Percentiles rank a stretch among this genome's conserved stretches.
These are phyloP conservation scores for Brachionus calyciflorus DNA, from an alignment of 1,140 invertebrate species.

Conservation along the genomic window DNA sequence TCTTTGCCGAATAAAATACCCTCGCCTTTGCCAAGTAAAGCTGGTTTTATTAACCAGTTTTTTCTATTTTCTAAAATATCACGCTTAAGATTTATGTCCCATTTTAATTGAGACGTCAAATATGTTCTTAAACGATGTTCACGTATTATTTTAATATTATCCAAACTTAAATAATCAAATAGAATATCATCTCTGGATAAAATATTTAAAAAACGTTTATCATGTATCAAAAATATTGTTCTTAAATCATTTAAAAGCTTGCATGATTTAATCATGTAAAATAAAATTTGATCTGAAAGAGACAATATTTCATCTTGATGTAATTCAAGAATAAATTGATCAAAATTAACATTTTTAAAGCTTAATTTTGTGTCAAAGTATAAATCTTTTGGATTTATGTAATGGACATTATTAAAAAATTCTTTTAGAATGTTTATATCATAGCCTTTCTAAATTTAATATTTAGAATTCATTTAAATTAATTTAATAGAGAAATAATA, in stretches of 20 bases:
- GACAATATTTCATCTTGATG: slow-evolving; percentile 39
- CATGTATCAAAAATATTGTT: slow-evolving; percentile 42
- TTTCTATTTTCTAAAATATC: not conserved
- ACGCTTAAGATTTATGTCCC: not conserved
- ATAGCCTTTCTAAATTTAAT: slow-evolving; percentile 12
- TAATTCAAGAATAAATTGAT: slow-evolving; percentile 45
- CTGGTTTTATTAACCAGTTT: slow-evolving; percentile 23
- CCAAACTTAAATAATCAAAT: not conserved
- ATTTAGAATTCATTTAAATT: not conserved
- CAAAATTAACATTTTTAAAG: not conserved
- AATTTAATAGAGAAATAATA: too few relatives aligned
- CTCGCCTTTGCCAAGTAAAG: slow-evolving; percentile 29
- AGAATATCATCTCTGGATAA: slow-evolving; percentile 20
- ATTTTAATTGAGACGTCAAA: not conserved
- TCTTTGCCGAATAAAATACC: slow-evolving; percentile 12
- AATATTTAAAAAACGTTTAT: slow-evolving; percentile 41
- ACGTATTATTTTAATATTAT: not conserved
- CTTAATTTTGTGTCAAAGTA: not conserved
- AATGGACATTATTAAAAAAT: not conserved
- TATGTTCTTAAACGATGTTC: not conserved
- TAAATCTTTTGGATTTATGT: not conserved
- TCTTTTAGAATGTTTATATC: slow-evolving; percentile 31
- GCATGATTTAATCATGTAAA: not conserved
- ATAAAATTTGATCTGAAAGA: not conserved
- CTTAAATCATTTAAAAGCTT: slow-evolving; percentile 36